Evolutionary conservation across 2,888 invertebrate species (phyloP).

Genomic region (Acanthosepion esculentum): DNA sequence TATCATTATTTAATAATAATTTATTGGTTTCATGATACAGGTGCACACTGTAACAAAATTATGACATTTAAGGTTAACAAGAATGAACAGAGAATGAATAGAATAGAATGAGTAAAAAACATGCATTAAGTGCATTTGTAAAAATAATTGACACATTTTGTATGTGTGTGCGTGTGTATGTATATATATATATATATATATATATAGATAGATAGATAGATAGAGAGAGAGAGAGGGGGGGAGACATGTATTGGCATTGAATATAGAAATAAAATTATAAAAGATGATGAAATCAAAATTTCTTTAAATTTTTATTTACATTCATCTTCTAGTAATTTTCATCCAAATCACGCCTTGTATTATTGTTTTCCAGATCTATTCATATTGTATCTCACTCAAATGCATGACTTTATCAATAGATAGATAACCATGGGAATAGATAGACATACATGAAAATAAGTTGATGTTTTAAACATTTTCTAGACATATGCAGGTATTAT

Average conservation of each 20-base stretch:
- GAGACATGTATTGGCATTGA: neutral
- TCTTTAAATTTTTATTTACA: neutral
- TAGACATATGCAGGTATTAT: too few relatives aligned
- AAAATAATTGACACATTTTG: too few relatives aligned
- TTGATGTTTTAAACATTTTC: too few relatives aligned
- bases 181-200: too few relatives aligned
- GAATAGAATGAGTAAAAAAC: neutral
- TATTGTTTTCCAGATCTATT: neutral
- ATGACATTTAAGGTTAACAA: neutral
- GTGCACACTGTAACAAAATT: neutral
- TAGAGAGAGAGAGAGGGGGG: too few relatives aligned
- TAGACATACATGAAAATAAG: too few relatives aligned
- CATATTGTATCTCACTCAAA: too few relatives aligned
- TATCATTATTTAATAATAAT: neutral
- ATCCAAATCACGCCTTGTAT: neutral
- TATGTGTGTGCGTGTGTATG: too few relatives aligned
- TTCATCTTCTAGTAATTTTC: neutral
- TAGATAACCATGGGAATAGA: too few relatives aligned
- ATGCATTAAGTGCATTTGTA: neutral
- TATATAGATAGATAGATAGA: too few relatives aligned
- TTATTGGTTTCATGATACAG: neutral
- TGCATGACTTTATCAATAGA: too few relatives aligned
- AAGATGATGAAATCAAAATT: neutral
- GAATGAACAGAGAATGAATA: too few relatives aligned
- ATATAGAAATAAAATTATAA: neutral